Conservation (phyloP, 2,888 invertebrate species). For the Conchocele bisecta region DNA sequence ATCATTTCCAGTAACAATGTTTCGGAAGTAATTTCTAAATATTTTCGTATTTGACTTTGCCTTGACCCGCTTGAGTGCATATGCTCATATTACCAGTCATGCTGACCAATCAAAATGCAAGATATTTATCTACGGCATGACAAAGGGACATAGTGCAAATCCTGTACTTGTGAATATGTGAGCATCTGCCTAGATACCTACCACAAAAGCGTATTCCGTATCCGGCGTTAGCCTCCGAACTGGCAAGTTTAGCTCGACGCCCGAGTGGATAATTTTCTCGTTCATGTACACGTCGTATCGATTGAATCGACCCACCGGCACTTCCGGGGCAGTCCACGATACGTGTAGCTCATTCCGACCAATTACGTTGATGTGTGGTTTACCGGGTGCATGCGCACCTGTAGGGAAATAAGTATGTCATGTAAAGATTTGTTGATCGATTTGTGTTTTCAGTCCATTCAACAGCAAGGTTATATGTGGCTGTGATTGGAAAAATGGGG, state of each 20-base stretch:
- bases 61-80: too few species aligned
- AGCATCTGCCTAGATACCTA: slow-evolving; percentile 59
- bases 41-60: too few species aligned
- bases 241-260: slow-evolving; percentile 77
- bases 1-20: too few species aligned
- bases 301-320: slow-evolving; percentile 80
- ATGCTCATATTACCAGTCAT: too few species aligned
- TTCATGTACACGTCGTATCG: slow-evolving; percentile 81
- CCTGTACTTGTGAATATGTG: background rate
- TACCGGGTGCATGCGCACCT: slow-evolving; percentile 82
- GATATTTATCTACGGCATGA: background rate
- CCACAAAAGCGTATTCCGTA: slow-evolving; percentile 82
- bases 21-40: too few species aligned
- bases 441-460: too few species aligned
- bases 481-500: too few species aligned
- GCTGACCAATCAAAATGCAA: background rate
- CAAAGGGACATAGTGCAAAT: background rate
- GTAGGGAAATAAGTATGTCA: too few species aligned
- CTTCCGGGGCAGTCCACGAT: slow-evolving; percentile 81
- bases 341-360: slow-evolving; percentile 81
- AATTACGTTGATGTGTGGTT: slow-evolving; percentile 80
- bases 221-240: slow-evolving; percentile 78
- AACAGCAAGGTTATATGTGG: too few species aligned
- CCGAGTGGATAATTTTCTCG: slow-evolving; percentile 80
- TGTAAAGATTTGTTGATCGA: too few species aligned